These are phyloP conservation scores for Montipora capitata DNA, from an alignment of 92 coral and sea anemone species.

Conservation along the genomic window DNA sequence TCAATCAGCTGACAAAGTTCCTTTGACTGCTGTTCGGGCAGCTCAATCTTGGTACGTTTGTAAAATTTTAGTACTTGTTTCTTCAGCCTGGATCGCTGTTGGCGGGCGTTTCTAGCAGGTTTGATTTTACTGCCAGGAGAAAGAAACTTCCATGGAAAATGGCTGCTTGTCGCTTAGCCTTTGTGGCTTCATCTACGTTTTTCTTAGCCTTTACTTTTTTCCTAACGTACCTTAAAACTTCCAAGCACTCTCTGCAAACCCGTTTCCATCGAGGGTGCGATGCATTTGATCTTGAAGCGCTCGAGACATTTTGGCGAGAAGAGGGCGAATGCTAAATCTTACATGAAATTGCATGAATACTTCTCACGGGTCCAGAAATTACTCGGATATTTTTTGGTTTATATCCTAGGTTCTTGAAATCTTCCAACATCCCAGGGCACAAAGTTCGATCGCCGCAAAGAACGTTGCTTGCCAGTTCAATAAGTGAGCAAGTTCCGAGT, in stretches of 20 bases:
- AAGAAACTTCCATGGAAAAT: conserved; percentile 24
- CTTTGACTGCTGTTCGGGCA: conserved; percentile 24
- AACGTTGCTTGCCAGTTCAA: conserved; percentile 9
- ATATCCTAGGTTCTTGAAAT: conserved; percentile 18
- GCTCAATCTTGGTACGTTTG: conserved; percentile 19
- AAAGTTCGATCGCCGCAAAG: conserved; percentile 3
- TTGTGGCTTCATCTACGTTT: conserved; percentile 11
- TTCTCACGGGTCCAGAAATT: conserved; percentile 21
- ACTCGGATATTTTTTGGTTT: conserved; percentile 22
- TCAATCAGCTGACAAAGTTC: conserved; percentile 37
- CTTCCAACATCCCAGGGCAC: conserved; percentile 32
- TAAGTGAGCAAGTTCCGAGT: not conserved
- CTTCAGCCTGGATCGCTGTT: conserved; percentile 22
- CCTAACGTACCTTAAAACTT: not conserved
- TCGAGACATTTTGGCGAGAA: not conserved
- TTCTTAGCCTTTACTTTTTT: not conserved
- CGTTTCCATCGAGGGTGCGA: conserved; percentile 19
- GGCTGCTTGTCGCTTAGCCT: conserved; percentile 1
- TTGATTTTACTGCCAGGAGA: conserved; percentile 34
- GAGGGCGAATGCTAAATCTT: conserved; percentile 13
- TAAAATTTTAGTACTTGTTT: conserved; percentile 29
- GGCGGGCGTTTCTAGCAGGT: conserved; percentile 13
- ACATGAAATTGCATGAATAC: not conserved
- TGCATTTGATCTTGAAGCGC: not conserved
- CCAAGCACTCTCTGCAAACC: conserved; percentile 5